Conservation (phyloP, 2,888 invertebrate genomes). For the Acronicta psi region DNA sequence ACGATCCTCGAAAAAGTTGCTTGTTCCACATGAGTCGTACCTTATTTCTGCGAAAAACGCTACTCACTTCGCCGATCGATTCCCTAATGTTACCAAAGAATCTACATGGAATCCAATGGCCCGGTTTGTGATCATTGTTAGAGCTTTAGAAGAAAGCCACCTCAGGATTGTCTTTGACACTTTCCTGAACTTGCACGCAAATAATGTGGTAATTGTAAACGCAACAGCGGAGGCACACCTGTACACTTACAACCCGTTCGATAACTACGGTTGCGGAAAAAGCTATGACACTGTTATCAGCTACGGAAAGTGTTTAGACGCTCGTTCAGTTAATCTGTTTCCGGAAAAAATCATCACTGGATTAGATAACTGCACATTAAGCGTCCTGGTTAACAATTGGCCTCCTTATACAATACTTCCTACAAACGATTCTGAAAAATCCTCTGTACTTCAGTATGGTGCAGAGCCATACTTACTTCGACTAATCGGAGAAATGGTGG, state of each 20-base stretch:
- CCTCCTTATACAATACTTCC: constrained; percentile 61
- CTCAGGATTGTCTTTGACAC: constrained; percentile 63
- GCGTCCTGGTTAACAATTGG: constrained; percentile 63
- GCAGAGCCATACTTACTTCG: constrained; percentile 63
- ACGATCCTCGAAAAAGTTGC: background rate
- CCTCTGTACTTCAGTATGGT: constrained; percentile 44
- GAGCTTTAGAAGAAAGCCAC: constrained; percentile 41
- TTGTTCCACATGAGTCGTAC: constrained; percentile 55
- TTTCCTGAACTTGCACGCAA: constrained; percentile 60
- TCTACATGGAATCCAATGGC: constrained; percentile 67
- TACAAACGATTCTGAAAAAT: constrained; percentile 16
- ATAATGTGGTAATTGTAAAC: constrained; percentile 64
- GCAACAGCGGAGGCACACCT: constrained; percentile 61
- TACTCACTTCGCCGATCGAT: constrained; percentile 43
- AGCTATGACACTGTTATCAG: constrained; percentile 64
- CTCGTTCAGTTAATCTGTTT: constrained; percentile 51
- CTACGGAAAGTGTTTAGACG: constrained; percentile 65
- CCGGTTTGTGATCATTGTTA: constrained; percentile 63
- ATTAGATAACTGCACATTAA: constrained; percentile 69
- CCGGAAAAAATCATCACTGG: constrained; percentile 61
- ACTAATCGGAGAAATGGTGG: constrained; percentile 62
- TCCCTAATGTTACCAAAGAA: constrained; percentile 53
- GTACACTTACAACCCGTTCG: constrained; percentile 74
- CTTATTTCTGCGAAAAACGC: constrained; percentile 54
- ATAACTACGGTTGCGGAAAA: constrained; percentile 73